These are phyloP conservation scores for Maniola hyperantus DNA, from an alignment of 2,888 invertebrate species.

Conservation along the genomic window DNA sequence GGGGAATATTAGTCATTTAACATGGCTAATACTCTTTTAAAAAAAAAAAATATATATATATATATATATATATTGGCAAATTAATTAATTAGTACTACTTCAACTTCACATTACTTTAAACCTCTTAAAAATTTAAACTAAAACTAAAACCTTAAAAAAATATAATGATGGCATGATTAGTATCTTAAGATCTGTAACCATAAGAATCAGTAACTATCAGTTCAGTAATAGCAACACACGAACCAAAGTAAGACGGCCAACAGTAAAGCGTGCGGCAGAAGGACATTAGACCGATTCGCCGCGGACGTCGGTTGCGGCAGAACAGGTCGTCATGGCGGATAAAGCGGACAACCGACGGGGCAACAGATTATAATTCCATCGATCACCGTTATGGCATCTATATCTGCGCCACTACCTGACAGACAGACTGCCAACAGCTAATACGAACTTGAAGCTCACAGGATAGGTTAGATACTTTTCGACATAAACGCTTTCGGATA, in stretches of 20 bases:
- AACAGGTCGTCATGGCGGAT: constrained; percentile 42
- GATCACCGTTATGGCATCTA: constrained; percentile 27
- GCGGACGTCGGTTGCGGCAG: constrained; percentile 39
- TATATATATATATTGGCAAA: no score
- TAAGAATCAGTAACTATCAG: background rate
- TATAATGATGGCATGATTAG: no score
- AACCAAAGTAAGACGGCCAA: constrained; percentile 40
- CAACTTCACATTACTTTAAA: no score
- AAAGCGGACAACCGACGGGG: background rate
- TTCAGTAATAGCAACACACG: no score
- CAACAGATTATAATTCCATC: constrained; percentile 6
- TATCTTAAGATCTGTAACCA: background rate
- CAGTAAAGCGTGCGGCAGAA: constrained; percentile 40
- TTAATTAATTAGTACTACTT: no score
- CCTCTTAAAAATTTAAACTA: no score
- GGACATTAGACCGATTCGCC: constrained; percentile 48
- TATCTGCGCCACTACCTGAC: background rate
- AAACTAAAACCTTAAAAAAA: no score
- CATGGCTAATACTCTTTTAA: no score
- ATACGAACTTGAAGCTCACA: background rate
- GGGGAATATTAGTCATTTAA: no score
- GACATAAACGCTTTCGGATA: no score
- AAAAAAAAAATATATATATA: no score
- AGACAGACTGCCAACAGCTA: background rate
- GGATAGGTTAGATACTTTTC: background rate